phyloP scores from a whole-genome alignment of 2,888 invertebrate genomes.

The Agrochola circellaris region DNA sequence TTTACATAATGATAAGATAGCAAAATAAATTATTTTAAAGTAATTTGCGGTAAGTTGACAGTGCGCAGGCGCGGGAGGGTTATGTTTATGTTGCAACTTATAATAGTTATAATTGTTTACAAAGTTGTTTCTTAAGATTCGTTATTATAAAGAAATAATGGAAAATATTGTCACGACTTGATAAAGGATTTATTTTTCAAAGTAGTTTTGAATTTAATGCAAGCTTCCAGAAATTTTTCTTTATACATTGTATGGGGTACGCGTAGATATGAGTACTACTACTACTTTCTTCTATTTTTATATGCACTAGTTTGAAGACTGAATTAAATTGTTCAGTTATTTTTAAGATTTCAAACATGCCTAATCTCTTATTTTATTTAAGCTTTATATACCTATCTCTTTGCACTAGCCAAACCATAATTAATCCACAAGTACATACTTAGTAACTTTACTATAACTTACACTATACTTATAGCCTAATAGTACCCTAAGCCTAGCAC shows the following conservation, averaged over 20 bases:
- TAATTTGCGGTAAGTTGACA: conserved; percentile 64
- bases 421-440: not conserved
- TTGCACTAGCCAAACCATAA: not conserved
- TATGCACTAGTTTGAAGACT: not conserved
- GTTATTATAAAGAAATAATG: conserved; percentile 9
- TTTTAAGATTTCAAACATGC: not conserved
- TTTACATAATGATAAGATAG: conserved; percentile 47
- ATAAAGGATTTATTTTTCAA: not conserved
- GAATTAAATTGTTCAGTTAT: not conserved
- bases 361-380: not conserved
- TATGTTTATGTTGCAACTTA: conserved; percentile 56
- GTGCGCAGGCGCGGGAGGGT: conserved; percentile 20
- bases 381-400: not conserved
- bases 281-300: not conserved
- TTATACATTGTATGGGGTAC: not conserved
- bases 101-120: conserved; percentile 59
- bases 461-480: not conserved
- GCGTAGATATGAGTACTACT: too few species aligned
- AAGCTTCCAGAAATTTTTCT: not conserved
- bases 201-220: not conserved
- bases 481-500: not conserved
- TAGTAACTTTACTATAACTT: not conserved
- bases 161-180: conserved; percentile 25
- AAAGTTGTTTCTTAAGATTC: conserved; percentile 37
- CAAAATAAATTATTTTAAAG: conserved; percentile 59